Evolutionary conservation across 1,140 invertebrate species (phyloP).

Genomic region (Atta cephalotes): DNA sequence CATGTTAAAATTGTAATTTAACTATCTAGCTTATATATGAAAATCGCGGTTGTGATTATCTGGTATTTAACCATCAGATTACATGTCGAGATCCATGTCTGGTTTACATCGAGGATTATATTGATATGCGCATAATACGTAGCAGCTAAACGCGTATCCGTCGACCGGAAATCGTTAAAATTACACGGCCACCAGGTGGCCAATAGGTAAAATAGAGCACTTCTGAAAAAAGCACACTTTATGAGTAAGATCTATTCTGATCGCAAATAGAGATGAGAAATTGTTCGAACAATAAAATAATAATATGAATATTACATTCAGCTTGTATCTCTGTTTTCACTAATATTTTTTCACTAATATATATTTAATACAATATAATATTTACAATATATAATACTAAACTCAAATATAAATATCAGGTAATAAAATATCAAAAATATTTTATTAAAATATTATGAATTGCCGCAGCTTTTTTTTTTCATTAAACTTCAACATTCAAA

Average conservation of each 20-base stretch:
- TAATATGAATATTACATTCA: neutral
- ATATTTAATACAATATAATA: no score
- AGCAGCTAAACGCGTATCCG: conserved; percentile 53
- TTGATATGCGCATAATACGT: conserved; percentile 26
- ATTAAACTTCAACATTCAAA: neutral
- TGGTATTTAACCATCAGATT: conserved; percentile 8
- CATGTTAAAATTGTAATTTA: neutral
- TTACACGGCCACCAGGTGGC: conserved; percentile 56
- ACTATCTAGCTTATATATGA: neutral
- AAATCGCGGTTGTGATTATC: conserved; percentile 10
- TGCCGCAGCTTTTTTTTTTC: neutral
- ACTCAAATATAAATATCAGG: neutral
- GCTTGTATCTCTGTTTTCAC: neutral
- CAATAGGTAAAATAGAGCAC: conserved; percentile 20
- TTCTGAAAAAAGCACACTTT: conserved; percentile 26
- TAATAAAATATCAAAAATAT: neutral
- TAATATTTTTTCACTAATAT: neutral
- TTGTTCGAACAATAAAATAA: conserved; percentile 11
- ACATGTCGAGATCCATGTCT: conserved; percentile 22
- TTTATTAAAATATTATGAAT: conserved; percentile 7
- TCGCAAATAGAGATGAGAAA: neutral
- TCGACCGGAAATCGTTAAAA: conserved; percentile 77
- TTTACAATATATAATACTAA: neutral
- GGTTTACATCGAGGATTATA: conserved; percentile 55
- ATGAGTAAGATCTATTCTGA: conserved; percentile 30